These are phyloP conservation scores for Drosophila anceps DNA, from an alignment of 2,888 invertebrate species.

Conservation along the genomic window DNA sequence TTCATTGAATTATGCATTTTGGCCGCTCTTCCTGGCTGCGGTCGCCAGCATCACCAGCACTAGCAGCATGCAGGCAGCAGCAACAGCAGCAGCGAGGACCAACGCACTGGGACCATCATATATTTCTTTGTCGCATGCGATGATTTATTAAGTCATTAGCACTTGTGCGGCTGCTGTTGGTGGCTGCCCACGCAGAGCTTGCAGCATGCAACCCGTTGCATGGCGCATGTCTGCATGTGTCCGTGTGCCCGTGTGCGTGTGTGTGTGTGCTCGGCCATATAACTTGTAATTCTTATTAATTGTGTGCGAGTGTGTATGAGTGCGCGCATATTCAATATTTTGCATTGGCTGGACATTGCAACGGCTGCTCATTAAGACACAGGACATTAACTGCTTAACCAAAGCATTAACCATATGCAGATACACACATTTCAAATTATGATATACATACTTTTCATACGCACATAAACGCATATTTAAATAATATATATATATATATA, in stretches of 20 bases:
- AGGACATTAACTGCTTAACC: constrained; percentile 48
- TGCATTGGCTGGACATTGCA: constrained; percentile 18
- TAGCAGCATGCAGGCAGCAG: constrained; percentile 16
- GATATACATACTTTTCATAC: background rate
- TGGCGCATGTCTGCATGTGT: constrained; percentile 38
- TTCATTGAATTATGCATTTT: constrained; percentile 85
- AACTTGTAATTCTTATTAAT: constrained; percentile 85
- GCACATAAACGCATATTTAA: too few relatives aligned
- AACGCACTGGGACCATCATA: constrained; percentile 58
- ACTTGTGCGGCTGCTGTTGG: constrained; percentile 77
- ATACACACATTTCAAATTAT: constrained; percentile 6
- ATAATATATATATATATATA: too few relatives aligned
- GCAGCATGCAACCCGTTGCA: constrained; percentile 42
- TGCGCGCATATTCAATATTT: constrained; percentile 40
- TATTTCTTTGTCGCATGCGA: constrained; percentile 81
- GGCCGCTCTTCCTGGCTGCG: constrained; percentile 66
- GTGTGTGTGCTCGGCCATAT: constrained; percentile 52
- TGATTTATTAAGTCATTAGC: constrained; percentile 85
- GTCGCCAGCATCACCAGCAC: constrained; percentile 37
- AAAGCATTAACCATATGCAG: constrained; percentile 34
- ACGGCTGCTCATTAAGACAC: constrained; percentile 47
- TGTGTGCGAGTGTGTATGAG: constrained; percentile 45
- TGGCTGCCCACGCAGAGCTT: constrained; percentile 60
- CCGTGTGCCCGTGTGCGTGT: constrained; percentile 1
- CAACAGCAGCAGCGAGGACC: constrained; percentile 24